phyloP scores from a whole-genome alignment of 2,113 vertebrate species.

The Cryptoleucopteryx plumbea region DNA sequence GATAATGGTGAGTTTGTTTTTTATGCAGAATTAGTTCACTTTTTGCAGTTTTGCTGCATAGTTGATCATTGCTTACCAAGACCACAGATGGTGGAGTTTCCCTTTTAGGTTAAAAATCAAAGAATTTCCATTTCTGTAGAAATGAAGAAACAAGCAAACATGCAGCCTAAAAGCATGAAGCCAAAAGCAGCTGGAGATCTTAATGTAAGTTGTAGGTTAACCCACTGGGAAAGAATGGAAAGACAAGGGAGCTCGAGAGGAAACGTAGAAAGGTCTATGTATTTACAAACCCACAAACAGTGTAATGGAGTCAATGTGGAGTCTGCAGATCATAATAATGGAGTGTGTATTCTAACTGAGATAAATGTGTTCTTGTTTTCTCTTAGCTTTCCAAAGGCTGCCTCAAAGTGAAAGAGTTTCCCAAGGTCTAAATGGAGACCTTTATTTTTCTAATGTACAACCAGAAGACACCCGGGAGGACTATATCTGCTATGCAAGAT shows the following conservation, averaged over 20 bases:
- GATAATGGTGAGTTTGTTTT: slow-evolving; percentile 87
- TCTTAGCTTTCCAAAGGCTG: slow-evolving; percentile 90
- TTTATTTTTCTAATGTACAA: slow-evolving; percentile 95
- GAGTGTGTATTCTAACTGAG: neutral
- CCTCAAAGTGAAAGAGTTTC: slow-evolving; percentile 90
- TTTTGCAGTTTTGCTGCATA: neutral
- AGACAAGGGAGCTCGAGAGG: neutral
- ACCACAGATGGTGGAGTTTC: neutral
- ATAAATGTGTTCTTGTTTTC: slow-evolving; percentile 24
- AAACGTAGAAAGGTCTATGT: neutral
- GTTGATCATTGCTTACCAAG: neutral
- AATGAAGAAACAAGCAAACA: neutral
- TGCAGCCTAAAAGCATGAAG: neutral
- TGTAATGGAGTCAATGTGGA: neutral
- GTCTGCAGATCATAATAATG: neutral
- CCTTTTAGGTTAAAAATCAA: neutral
- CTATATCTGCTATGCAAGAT: slow-evolving; percentile 98
- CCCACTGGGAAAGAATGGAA: neutral
- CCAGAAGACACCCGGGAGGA: slow-evolving; percentile 88
- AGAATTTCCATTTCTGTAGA: slow-evolving; percentile 8
- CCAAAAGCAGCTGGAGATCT: neutral
- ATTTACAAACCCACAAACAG: neutral
- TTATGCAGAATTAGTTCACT: neutral
- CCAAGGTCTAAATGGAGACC: slow-evolving; percentile 94
- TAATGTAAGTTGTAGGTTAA: neutral